Percentiles rank a stretch among this genome's conserved stretches.
Evolutionary conservation across 2,113 vertebrate species (phyloP).

Genomic region (Mustelus asterias): DNA sequence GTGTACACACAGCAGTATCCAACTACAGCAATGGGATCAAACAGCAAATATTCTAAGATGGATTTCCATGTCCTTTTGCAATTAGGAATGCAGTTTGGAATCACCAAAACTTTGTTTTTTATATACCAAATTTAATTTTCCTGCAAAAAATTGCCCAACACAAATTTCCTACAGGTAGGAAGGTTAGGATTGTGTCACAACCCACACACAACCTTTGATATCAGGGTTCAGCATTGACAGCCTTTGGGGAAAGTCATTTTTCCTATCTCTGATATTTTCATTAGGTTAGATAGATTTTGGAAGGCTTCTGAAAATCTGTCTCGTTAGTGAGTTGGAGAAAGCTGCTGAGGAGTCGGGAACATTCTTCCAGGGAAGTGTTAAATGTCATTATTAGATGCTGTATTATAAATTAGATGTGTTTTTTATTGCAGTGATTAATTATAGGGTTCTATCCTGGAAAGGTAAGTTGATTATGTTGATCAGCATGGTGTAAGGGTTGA

Average conservation of each 20-base stretch:
- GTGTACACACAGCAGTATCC: neutral
- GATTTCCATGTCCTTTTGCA: neutral
- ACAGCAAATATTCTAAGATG: neutral
- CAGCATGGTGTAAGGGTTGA: no score
- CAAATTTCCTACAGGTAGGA: neutral
- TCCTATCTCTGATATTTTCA: neutral
- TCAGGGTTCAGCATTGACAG: neutral
- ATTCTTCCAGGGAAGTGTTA: neutral
- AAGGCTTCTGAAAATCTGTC: neutral
- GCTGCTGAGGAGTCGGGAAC: neutral
- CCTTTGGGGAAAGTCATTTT: neutral
- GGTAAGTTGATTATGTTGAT: neutral
- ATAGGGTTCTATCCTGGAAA: neutral
- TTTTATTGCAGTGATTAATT: neutral
- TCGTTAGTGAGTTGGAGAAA: neutral
- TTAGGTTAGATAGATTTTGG: neutral
- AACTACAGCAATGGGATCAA: neutral
- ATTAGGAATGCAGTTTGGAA: neutral
- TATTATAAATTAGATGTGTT: neutral
- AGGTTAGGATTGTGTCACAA: neutral
- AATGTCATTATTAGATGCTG: neutral
- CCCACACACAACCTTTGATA: neutral
- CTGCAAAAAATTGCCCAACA: neutral
- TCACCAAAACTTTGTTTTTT: neutral
- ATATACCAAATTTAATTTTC: neutral